phyloP scores from a whole-genome alignment of 2,797 vertebrate species.

The Hapalemur alaotrensis region DNA sequence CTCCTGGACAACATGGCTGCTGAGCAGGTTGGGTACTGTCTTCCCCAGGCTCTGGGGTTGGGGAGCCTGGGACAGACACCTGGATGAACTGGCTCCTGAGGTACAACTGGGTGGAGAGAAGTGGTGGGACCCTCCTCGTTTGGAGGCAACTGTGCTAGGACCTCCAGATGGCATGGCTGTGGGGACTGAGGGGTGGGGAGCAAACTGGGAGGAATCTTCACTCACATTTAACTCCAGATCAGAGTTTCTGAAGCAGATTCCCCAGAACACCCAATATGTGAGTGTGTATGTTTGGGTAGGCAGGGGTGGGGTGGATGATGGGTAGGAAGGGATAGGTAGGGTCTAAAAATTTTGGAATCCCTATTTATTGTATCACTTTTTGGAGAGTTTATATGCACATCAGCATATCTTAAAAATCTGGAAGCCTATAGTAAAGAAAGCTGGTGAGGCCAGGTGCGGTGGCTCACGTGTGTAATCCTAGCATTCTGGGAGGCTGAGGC shows the following conservation, averaged over 20 bases:
- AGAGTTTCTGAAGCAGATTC: background rate
- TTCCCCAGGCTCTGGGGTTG: background rate
- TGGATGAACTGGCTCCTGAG: background rate
- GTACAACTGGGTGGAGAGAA: background rate
- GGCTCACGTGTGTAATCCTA: too few species aligned
- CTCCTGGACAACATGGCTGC: constrained; percentile 95
- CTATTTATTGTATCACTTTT: background rate
- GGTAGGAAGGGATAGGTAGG: background rate
- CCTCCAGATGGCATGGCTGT: background rate
- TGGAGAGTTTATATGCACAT: background rate
- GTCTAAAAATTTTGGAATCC: background rate
- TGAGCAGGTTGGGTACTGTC: constrained; percentile 89
- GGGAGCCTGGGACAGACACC: background rate
- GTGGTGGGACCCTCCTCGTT: background rate
- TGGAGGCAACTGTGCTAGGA: background rate
- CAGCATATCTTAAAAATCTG: background rate
- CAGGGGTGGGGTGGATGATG: too few species aligned
- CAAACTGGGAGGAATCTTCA: background rate
- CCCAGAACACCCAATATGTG: background rate
- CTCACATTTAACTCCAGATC: background rate
- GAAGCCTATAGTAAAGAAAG: background rate
- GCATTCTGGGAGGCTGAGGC: too few species aligned
- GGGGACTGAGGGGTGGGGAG: background rate
- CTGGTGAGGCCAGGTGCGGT: too few species aligned
- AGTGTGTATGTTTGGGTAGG: background rate